These are phyloP conservation scores for Dryas iulia DNA, from an alignment of 1,140 invertebrate species.

Conservation along the genomic window DNA sequence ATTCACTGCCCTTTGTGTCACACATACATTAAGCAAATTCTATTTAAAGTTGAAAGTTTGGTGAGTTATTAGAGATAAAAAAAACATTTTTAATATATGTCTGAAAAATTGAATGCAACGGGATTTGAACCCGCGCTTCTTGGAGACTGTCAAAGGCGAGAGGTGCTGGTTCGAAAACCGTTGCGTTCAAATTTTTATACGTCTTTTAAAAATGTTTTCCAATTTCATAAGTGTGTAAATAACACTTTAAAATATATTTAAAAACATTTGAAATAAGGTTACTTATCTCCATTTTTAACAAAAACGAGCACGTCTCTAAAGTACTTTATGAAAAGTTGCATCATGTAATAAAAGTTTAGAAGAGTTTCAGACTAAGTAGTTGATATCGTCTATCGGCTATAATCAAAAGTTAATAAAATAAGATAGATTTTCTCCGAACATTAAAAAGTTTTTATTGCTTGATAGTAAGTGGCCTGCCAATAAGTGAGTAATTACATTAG, in stretches of 20 bases:
- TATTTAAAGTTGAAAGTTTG: neutral
- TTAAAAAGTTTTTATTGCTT: constrained; percentile 34
- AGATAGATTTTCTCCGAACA: constrained; percentile 19
- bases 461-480: constrained; percentile 28
- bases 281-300: neutral
- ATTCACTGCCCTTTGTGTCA: neutral
- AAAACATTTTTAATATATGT: too few relatives aligned
- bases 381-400: neutral
- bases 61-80: neutral
- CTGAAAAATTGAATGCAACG: too few relatives aligned
- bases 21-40: neutral
- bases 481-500: constrained; percentile 41
- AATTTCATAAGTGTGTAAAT: too few relatives aligned
- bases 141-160: too few relatives aligned
- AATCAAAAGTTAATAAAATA: constrained; percentile 18
- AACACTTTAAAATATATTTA: too few relatives aligned
- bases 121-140: too few relatives aligned
- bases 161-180: too few relatives aligned
- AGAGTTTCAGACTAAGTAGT: neutral
- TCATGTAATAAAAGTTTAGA: constrained; percentile 1
- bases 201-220: too few relatives aligned
- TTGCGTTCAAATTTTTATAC: too few relatives aligned
- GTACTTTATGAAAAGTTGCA: neutral
- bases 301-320: neutral
- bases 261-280: too few relatives aligned